phyloP scores from a whole-genome alignment of 2,797 vertebrate genomes.

The Syncerus caffer region DNA sequence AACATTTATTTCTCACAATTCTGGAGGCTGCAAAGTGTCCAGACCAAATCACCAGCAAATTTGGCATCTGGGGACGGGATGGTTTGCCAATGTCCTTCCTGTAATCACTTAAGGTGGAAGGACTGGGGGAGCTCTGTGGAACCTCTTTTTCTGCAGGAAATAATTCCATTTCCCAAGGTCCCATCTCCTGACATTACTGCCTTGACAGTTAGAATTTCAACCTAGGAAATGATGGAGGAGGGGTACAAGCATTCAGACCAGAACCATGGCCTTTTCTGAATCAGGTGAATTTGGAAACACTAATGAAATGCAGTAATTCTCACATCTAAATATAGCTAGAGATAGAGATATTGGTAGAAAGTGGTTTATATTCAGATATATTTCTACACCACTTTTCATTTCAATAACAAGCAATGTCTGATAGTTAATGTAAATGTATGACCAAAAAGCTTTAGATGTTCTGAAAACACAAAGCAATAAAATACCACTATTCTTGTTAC shows the following conservation, averaged over 20 bases:
- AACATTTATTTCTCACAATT: neutral
- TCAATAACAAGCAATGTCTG: neutral
- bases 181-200: neutral
- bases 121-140: neutral
- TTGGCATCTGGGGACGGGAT: too few species aligned
- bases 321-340: neutral
- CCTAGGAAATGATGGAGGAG: neutral
- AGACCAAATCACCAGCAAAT: neutral
- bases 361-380: neutral
- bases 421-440: neutral
- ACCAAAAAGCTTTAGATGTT: neutral
- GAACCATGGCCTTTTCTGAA: neutral
- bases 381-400: neutral
- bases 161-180: neutral
- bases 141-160: neutral
- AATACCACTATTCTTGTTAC: neutral
- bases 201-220: neutral
- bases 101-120: neutral
- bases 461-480: neutral
- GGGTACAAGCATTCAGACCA: neutral
- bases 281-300: neutral
- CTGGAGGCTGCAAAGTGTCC: neutral
- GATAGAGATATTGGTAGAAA: neutral
- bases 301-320: neutral
- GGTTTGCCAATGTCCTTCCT: neutral